Evolutionary conservation across 2,888 invertebrate species (phyloP), one percentile per base, ranked within the genome.

Genomic region (Phytoseiulus persimilis): DNA sequence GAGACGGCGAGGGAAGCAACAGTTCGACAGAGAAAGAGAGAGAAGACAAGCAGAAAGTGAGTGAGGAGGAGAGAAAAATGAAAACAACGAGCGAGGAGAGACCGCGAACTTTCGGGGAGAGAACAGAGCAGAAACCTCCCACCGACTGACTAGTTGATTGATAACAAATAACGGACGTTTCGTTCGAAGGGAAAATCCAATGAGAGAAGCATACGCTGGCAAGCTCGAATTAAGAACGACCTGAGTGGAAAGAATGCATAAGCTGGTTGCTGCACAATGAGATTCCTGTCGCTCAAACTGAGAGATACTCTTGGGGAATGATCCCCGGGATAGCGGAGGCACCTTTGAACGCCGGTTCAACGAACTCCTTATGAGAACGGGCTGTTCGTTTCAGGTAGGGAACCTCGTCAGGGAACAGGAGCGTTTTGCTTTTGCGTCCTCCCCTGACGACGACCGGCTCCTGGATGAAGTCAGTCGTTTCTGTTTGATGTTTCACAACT

Each of bases 271-370:
- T 65, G 65, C 65, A 23, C 65, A 28, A 65, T 65, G 65, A 65
- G 65, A 65, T 65, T 65, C 65, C 28, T 6, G 18, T 14, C 65
- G 65, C 65, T 65, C 65, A 65, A 28, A 65, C 65, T 65, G 65
- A 23, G 87, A 87, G 87, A 87, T 87, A 87, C 33, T 87, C 87
- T 18, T 87, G 87, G 45, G 87, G 87, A 45, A 87, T 87, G 28
- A 87, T 33, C 23, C 87, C 87, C n/a, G 87, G 87, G 28, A 87
- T 87, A 5, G 87, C 87, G 45, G 87, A 87, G 33, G 87, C 87
- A 11, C 87, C 87, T 33, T 87, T 87, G 45, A 87, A 87, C 18
- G 33, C 33, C 0, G 87, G 87, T 45, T 33, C 87, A n/a, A 87
- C 87, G 87, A 87, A 87, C 45, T 87, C 87, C 45, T 32, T 87